phyloP scores from a whole-genome alignment of 2,797 vertebrate genomes.

The Sebastiscus tertius region DNA sequence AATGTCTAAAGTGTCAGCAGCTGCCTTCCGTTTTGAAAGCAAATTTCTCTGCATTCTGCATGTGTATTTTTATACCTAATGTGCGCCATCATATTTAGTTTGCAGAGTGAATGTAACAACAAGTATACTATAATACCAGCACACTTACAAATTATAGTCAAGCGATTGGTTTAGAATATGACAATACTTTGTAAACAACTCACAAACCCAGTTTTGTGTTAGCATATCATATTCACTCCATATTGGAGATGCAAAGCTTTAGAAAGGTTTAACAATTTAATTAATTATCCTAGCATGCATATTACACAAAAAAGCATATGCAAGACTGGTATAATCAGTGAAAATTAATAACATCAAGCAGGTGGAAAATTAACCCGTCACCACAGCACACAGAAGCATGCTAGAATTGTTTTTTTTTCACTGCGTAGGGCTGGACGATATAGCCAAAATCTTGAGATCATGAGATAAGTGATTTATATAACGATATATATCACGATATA shows the following conservation, averaged over 20 bases:
- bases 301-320: not conserved
- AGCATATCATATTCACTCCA: not conserved
- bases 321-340: not conserved
- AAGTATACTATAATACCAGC: not conserved
- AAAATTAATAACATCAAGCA: not conserved
- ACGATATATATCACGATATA: no score
- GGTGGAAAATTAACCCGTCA: not conserved
- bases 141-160: not conserved
- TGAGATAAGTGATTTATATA: no score
- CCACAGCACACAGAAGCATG: not conserved
- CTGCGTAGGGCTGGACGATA: no score
- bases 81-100: not conserved
- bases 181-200: not conserved
- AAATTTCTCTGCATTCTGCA: not conserved
- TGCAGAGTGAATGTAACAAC: not conserved
- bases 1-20: not conserved
- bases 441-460: no score
- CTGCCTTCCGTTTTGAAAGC: conserved; percentile 60
- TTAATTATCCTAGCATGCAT: not conserved
- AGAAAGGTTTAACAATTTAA: not conserved
- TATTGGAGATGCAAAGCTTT: not conserved
- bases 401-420: not conserved
- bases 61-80: not conserved
- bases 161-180: not conserved
- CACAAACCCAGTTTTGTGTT: not conserved